Base-by-base conservation (phyloP, 2,113 vertebrate species). In the Neodon shergylaensis region DNA sequence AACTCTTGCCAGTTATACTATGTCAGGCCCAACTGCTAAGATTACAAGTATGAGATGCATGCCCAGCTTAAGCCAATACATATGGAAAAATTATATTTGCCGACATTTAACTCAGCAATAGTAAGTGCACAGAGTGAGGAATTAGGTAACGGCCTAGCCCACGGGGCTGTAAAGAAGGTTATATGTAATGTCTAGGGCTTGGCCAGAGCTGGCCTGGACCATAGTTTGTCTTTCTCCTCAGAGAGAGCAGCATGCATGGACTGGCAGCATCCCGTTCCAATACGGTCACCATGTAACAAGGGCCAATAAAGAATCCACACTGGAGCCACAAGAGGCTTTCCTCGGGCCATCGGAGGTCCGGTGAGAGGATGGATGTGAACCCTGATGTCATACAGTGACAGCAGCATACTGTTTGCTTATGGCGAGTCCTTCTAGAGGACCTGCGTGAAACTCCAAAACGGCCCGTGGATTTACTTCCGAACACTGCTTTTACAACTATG, bases 21-120 rank as follows among this genome's bases (percentile, higher is more conserved):
- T 12, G 7, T 47, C 9, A 66, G n/a, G 39, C 9, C 83, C 28
- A 66, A 36, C 9, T 66, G 61, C 14, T 47, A 10, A 66, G 42
- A 66, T 85, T 26, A 66, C 9, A 66, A 7, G 6, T 22, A 47
- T 66, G 42, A 44, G 28, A 47, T 16, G 31, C 63, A 66, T 22
- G 11, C 61, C 42, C 42, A 47, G 61, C 42, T 85, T 66, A 85
- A 66, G 42, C 28, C 66, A 9, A 47, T 47, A 21, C 61, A 21
- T 22, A 47, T 66, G 33, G 47, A 52, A 72, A 92, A 86, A 92
- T 33, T 54, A 26, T 86, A n/a, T 58, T 65, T 92, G 72, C 76
- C 74, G 44, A 90, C 33, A 88, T 95, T 88, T 94, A 26, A 87
- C 44, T 96, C 33, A 78, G 68, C 94, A 96, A 89, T 22, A 95